These are phyloP conservation scores for Andinoacara biseriatus DNA, from an alignment of 2,113 vertebrate genomes.

Conservation along the genomic window DNA sequence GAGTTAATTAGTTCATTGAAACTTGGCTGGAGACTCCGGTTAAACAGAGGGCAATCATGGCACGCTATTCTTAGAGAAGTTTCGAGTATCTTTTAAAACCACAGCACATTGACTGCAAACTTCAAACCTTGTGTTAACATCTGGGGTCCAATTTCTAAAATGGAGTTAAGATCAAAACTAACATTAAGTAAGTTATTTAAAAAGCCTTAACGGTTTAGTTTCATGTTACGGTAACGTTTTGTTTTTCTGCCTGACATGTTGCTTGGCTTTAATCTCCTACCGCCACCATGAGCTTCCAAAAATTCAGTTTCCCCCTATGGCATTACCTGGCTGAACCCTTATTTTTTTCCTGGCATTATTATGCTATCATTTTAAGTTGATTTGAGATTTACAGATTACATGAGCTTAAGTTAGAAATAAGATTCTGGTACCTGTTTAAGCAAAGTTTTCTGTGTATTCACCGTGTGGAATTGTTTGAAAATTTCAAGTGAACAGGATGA, in stretches of 20 bases:
- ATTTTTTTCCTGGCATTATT: neutral
- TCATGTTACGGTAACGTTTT: too few relatives aligned
- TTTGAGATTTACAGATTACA: neutral
- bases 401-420: neutral
- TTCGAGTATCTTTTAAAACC: neutral
- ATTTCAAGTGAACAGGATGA: neutral
- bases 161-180: too few relatives aligned
- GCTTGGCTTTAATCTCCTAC: too few relatives aligned
- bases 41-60: constrained; percentile 48
- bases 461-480: too few relatives aligned
- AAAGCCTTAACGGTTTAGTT: too few relatives aligned
- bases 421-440: neutral
- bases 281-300: too few relatives aligned
- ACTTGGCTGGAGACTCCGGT: constrained; percentile 37
- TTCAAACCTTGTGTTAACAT: neutral
- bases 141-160: too few relatives aligned
- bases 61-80: constrained; percentile 46
- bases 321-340: neutral
- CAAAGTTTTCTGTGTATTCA: neutral
- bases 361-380: neutral
- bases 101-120: neutral
- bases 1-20: constrained; percentile 68
- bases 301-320: too few relatives aligned
- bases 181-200: too few relatives aligned
- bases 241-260: too few relatives aligned